These are phyloP conservation scores for Ophiothrix spiculata DNA, from an alignment of 35 echinoderm and acorn worm genomes.

Conservation along the genomic window DNA sequence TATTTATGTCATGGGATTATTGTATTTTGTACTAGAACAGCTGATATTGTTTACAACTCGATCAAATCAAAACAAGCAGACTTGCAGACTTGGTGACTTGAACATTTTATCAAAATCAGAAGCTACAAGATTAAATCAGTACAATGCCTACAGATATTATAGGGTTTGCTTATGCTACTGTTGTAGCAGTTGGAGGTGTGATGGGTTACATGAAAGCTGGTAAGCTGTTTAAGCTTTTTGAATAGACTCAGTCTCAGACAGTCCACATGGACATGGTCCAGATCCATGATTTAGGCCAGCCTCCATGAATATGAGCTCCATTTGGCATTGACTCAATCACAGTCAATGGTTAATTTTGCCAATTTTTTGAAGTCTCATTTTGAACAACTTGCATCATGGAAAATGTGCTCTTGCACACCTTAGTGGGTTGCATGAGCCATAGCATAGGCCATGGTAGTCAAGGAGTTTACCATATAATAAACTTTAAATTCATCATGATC, in stretches of 20 bases:
- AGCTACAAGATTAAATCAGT: conserved; percentile 23
- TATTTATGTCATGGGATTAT: neutral
- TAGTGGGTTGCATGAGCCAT: no score
- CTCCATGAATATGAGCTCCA: neutral
- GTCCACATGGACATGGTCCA: no score
- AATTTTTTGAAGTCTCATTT: no score
- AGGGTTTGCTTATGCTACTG: conserved; percentile 65
- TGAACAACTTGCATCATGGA: no score
- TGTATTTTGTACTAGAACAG: neutral
- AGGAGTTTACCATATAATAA: no score
- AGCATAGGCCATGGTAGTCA: no score
- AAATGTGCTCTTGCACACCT: no score
- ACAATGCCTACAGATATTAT: conserved; percentile 61
- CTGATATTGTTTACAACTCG: neutral
- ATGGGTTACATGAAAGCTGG: conserved; percentile 82
- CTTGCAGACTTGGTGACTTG: neutral
- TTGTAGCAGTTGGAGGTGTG: conserved; percentile 67
- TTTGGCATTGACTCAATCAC: no score
- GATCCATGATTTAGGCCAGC: no score
- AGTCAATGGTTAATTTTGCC: no score
- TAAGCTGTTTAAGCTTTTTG: conserved; percentile 31
- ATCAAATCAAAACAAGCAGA: neutral
- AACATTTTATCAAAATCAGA: neutral
- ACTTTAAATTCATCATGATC: no score
- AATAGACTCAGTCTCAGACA: neutral